These are phyloP conservation scores for Cryptoprocta ferox DNA, from an alignment of 2,797 vertebrate species.

Conservation along the genomic window DNA sequence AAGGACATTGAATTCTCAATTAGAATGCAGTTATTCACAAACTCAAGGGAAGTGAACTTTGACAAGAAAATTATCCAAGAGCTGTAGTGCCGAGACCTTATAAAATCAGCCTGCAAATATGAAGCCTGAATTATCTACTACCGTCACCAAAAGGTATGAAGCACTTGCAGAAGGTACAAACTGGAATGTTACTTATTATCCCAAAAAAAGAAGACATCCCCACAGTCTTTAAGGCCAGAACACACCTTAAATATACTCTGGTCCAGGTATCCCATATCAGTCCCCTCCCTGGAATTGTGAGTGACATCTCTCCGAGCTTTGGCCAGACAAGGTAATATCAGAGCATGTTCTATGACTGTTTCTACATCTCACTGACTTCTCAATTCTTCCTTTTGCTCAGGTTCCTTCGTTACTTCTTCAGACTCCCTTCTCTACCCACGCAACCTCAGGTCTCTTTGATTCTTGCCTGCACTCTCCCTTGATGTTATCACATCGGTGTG, in stretches of 20 bases:
- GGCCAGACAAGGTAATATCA: not conserved
- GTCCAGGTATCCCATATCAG: not conserved
- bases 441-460: not conserved
- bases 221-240: not conserved
- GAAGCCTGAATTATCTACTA: not conserved
- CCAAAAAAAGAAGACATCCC: not conserved
- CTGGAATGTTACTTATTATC: not conserved
- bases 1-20: not conserved
- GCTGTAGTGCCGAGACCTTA: not conserved
- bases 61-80: not conserved
- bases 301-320: not conserved
- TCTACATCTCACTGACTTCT: not conserved
- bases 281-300: not conserved
- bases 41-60: not conserved
- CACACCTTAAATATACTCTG: not conserved
- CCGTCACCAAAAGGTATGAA: not conserved
- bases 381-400: not conserved
- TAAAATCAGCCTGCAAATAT: not conserved
- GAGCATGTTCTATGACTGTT: not conserved
- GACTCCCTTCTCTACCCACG: not conserved
- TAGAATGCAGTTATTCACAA: conserved; percentile 23
- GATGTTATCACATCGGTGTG: not conserved
- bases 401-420: not conserved
- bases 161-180: not conserved
- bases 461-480: not conserved